phyloP scores from a whole-genome alignment of 2,113 vertebrate genomes.

The Calypte anna region DNA sequence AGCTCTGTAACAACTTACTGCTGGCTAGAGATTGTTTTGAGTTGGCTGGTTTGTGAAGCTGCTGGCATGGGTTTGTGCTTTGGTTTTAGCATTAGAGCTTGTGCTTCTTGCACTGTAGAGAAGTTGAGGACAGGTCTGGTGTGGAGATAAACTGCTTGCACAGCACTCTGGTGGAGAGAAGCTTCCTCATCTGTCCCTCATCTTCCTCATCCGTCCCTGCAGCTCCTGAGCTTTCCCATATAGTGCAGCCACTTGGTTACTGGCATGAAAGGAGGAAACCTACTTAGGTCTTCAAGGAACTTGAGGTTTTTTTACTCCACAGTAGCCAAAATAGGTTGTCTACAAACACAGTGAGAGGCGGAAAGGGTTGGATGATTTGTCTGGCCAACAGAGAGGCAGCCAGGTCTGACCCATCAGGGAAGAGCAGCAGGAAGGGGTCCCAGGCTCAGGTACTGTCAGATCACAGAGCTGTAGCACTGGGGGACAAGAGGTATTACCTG shows the following conservation, averaged over 20 bases:
- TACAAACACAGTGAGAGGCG: not conserved
- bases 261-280: not conserved
- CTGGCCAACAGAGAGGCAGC: not conserved
- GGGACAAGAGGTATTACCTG: not conserved
- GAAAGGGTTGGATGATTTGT: not conserved
- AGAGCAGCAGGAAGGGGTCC: not conserved
- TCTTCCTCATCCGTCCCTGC: not conserved
- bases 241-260: not conserved
- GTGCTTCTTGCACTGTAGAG: not conserved
- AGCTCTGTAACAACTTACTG: not conserved
- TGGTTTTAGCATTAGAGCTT: not conserved
- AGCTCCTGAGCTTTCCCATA: not conserved
- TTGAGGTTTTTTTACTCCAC: not conserved
- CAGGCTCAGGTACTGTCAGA: not conserved
- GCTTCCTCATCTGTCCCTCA: not conserved
- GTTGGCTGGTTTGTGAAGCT: not conserved
- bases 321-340: not conserved
- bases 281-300: not conserved
- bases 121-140: not conserved
- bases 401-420: not conserved
- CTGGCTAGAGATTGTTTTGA: not conserved
- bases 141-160: not conserved
- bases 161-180: not conserved
- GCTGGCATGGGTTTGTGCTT: not conserved
- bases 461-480: not conserved